phyloP scores from a whole-genome alignment of 2,888 invertebrate genomes.

The Caenorhabditis afra region DNA sequence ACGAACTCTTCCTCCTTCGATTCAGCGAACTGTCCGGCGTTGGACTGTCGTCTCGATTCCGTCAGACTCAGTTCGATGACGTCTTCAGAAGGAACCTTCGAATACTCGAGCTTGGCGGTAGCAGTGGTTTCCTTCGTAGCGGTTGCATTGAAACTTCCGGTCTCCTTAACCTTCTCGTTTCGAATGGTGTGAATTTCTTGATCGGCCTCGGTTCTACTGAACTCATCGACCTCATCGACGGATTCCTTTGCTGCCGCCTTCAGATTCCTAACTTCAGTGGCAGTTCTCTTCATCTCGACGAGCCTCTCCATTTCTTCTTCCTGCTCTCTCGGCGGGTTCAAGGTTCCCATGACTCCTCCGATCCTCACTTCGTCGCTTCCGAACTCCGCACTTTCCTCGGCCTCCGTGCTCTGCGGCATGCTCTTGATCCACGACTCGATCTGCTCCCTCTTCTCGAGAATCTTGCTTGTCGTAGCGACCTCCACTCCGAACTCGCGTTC shows the following conservation, averaged over 20 bases:
- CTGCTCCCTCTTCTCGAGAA: conserved; percentile 52
- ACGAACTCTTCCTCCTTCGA: conserved; percentile 48
- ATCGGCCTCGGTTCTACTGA: conserved; percentile 36
- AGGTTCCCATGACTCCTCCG: conserved; percentile 38
- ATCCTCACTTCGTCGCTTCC: conserved; percentile 34
- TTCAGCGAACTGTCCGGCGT: conserved; percentile 40
- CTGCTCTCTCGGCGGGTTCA: conserved; percentile 45
- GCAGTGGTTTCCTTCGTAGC: conserved; percentile 32
- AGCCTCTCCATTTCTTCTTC: conserved; percentile 38
- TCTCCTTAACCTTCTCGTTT: conserved; percentile 31
- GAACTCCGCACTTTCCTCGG: conserved; percentile 32
- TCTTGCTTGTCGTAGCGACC: conserved; percentile 38
- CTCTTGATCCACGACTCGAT: conserved; percentile 58
- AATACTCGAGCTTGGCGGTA: conserved; percentile 35
- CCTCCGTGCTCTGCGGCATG: conserved; percentile 38
- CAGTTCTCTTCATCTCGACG: conserved; percentile 24
- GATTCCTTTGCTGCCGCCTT: conserved; percentile 25
- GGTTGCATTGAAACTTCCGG: conserved; percentile 16
- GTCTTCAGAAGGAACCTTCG: conserved; percentile 44
- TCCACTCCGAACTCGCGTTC: conserved; percentile 58
- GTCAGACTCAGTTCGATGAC: conserved; percentile 36
- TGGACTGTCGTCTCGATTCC: conserved; percentile 41
- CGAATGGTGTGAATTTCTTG: conserved; percentile 28
- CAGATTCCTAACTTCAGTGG: conserved; percentile 27
- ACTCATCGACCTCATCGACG: conserved; percentile 37